Evolutionary conservation across 2,888 invertebrate genomes (phyloP).

Genomic region (Poecilus cupreus): DNA sequence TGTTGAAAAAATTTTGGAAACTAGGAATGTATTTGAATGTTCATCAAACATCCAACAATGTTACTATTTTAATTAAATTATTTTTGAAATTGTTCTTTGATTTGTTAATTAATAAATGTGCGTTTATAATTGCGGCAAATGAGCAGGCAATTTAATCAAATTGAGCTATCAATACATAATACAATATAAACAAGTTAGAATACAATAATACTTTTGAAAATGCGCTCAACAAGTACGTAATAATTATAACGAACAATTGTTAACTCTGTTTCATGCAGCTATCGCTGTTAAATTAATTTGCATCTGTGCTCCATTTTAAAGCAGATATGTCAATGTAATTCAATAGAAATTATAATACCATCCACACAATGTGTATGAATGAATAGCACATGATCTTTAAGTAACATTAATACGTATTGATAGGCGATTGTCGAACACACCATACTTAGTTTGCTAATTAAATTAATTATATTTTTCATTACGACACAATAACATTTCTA

Average conservation of each 20-base stretch:
- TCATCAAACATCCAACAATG: too few species aligned
- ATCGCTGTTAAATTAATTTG: constrained; percentile 13
- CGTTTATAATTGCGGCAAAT: background rate
- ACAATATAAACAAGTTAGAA: too few species aligned
- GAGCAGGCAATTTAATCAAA: background rate
- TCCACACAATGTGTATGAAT: background rate
- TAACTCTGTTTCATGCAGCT: background rate
- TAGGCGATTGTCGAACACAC: background rate
- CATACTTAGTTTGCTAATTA: constrained; percentile 17
- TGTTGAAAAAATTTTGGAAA: too few species aligned
- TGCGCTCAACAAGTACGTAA: background rate
- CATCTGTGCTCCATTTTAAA: background rate
- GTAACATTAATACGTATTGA: background rate
- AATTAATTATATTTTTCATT: too few species aligned
- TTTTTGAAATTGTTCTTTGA: too few species aligned
- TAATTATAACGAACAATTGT: background rate
- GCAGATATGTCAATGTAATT: background rate
- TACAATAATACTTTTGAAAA: too few species aligned
- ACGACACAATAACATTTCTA: background rate
- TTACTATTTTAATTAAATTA: too few species aligned
- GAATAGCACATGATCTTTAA: background rate
- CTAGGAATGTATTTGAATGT: too few species aligned
- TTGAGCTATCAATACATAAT: background rate
- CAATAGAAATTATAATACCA: background rate
- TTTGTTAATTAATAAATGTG: background rate